These are phyloP conservation scores for Oenanthe melanoleuca DNA, from an alignment of 2,113 vertebrate genomes.

Conservation along the genomic window DNA sequence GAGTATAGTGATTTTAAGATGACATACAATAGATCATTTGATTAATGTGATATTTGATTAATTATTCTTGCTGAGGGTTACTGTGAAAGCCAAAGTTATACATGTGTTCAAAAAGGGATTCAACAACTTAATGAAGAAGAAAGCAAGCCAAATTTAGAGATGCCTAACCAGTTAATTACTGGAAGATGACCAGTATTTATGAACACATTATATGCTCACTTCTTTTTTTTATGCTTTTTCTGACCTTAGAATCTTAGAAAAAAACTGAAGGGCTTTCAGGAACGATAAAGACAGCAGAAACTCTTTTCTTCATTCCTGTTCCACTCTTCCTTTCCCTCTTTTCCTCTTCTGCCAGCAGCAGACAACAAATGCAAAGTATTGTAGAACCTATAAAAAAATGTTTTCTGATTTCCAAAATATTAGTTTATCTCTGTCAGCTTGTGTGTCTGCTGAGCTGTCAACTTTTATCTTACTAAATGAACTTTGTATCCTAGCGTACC, in stretches of 20 bases:
- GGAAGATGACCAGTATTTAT: neutral
- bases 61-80: neutral
- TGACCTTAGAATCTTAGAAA: neutral
- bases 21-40: neutral
- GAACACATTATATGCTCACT: neutral
- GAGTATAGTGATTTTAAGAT: neutral
- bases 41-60: neutral
- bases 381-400: neutral
- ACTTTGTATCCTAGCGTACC: neutral
- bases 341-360: neutral
- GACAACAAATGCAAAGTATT: neutral
- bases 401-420: neutral
- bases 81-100: neutral
- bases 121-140: neutral
- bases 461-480: neutral
- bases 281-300: neutral
- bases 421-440: neutral
- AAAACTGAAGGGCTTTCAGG: neutral
- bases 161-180: neutral
- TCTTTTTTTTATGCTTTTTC: neutral
- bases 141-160: neutral
- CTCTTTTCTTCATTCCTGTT: neutral
- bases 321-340: neutral
- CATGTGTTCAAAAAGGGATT: neutral
- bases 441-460: neutral